These are phyloP conservation scores for Sebastiscus tertius DNA, from an alignment of 2,797 vertebrate genomes.

Conservation along the genomic window DNA sequence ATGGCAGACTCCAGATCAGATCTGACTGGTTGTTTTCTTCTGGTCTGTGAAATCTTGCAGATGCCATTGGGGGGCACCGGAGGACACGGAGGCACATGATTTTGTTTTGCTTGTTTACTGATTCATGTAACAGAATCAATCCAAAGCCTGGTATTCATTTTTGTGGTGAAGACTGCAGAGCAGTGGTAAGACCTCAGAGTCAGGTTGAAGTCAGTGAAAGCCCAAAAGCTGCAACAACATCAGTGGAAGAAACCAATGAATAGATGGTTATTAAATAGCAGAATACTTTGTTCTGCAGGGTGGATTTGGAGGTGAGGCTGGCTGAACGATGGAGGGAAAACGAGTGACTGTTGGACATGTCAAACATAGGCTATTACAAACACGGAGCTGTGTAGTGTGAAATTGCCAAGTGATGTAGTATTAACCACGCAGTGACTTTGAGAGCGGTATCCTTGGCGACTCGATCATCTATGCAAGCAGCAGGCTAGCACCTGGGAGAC, in stretches of 20 bases:
- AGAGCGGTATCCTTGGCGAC: constrained; percentile 41
- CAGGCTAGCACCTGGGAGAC: neutral
- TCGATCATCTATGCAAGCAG: constrained; percentile 22
- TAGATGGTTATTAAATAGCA: neutral
- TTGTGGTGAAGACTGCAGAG: neutral
- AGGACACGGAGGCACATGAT: neutral
- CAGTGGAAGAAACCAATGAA: neutral
- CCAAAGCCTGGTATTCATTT: neutral
- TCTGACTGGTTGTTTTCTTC: neutral
- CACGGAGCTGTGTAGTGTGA: constrained; percentile 50
- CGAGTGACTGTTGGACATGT: constrained; percentile 28
- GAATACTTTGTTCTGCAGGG: constrained; percentile 1
- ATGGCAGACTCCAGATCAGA: neutral
- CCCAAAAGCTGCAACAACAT: neutral
- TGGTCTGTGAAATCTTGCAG: neutral
- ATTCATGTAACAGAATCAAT: neutral
- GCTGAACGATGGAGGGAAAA: constrained; percentile 2
- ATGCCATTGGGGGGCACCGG: neutral
- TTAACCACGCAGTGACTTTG: constrained; percentile 36
- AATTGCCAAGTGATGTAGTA: constrained; percentile 49
- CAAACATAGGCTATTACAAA: constrained; percentile 40
- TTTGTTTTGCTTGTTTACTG: neutral
- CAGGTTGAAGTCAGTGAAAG: neutral
- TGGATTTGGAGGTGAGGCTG: neutral
- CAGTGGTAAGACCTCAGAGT: neutral